Evolutionary conservation across 2,113 vertebrate species (phyloP).

Genomic region (Asarcornis scutulata): DNA sequence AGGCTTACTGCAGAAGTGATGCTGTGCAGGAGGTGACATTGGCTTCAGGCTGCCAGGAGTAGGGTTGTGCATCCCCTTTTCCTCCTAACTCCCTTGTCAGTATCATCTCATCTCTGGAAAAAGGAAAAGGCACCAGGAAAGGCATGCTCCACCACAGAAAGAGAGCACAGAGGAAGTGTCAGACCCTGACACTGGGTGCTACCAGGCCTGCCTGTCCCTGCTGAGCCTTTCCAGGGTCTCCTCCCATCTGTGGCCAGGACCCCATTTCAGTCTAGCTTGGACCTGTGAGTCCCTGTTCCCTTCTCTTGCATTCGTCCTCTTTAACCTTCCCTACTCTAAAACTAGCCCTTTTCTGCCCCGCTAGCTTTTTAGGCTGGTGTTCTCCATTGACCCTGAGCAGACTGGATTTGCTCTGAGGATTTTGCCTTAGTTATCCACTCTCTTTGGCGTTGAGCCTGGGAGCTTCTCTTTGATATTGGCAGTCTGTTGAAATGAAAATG

Average conservation of each 20-base stretch:
- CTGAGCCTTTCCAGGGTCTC: background rate
- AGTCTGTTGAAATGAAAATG: slow-evolving; percentile 26
- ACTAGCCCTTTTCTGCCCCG: background rate
- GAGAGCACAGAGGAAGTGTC: background rate
- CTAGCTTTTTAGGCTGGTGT: fast-evolving
- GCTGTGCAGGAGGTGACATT: background rate
- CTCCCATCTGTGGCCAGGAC: fast-evolving
- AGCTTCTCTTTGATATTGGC: background rate
- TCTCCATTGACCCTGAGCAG: background rate
- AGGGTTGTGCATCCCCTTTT: background rate
- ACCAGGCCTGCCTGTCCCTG: background rate
- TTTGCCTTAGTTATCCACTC: background rate
- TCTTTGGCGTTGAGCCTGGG: background rate
- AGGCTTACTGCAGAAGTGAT: background rate
- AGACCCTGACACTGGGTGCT: background rate
- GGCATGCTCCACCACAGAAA: background rate
- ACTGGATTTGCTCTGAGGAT: background rate
- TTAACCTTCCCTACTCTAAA: background rate
- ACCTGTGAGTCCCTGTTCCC: background rate
- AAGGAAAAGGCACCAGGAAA: background rate
- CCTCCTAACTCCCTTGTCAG: fast-evolving
- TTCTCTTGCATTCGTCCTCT: background rate
- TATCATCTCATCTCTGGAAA: background rate
- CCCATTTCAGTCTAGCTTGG: background rate
- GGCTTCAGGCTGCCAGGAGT: background rate